A percentile compares a stretch with the other conserved stretches of the same genome.
These are phyloP conservation scores for Himalopsyche phryganea DNA, from an alignment of 1,140 invertebrate species.

Conservation along the genomic window DNA sequence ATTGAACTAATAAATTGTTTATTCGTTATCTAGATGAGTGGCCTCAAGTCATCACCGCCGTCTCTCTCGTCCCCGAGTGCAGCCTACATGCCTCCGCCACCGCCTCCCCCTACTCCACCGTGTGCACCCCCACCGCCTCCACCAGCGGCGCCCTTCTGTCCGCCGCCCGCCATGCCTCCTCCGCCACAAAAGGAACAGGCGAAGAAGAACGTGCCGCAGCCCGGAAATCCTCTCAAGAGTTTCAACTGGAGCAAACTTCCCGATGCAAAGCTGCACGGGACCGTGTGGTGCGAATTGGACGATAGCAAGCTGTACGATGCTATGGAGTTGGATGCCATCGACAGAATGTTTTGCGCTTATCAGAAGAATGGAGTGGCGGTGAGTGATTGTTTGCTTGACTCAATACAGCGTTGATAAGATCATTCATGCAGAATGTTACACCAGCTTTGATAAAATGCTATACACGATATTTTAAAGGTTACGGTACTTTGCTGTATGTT, in stretches of 20 bases:
- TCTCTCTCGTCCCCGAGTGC: constrained; percentile 39
- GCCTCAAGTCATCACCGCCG: constrained; percentile 50
- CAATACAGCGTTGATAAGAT: no score
- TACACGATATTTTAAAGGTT: no score
- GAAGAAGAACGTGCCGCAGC: constrained; percentile 81
- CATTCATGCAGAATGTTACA: no score
- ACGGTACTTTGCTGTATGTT: no score
- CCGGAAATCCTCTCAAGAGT: constrained; percentile 88
- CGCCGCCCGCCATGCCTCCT: constrained; percentile 52
- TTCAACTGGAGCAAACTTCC: constrained; percentile 97
- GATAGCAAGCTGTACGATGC: constrained; percentile 88
- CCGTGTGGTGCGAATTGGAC: constrained; percentile 92
- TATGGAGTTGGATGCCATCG: constrained; percentile 90
- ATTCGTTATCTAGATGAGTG: constrained; percentile 41
- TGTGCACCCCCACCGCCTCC: constrained; percentile 57
- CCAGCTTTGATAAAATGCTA: no score
- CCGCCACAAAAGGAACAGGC: constrained; percentile 52
- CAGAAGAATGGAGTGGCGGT: constrained; percentile 84
- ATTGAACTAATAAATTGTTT: not conserved
- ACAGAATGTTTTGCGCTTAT: constrained; percentile 92
- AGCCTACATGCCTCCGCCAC: constrained; percentile 36
- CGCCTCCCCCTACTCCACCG: constrained; percentile 60
- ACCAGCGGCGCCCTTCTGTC: constrained; percentile 50
- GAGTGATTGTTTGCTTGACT: constrained; percentile 37
- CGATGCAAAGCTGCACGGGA: constrained; percentile 82